Base-by-base conservation (phyloP, 2,888 invertebrate genomes). In the Trissonchulus latispiculum region DNA sequence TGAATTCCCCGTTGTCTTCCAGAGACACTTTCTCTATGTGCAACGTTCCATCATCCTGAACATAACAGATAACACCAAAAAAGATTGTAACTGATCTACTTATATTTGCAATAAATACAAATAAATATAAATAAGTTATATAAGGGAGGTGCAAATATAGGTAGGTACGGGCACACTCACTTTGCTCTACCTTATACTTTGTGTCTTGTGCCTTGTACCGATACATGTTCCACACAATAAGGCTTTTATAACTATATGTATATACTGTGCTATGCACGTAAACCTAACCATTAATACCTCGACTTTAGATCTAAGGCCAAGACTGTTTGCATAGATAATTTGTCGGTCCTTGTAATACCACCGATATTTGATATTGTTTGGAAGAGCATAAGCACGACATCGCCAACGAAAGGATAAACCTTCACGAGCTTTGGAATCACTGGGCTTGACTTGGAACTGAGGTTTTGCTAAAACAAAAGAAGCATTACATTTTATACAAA, bases 391-490 rank as follows among this genome's bases (percentile, higher is more conserved):
- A 3, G 80, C 81, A 36, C 78, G 77, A 69, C 81, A 81, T 33
- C 78, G 77, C 80, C 81, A 81, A 61, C 77, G 78, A 8, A 81
- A 77, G 69, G 77, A 77, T 1, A 77, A 75, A 3, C 81, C 81
- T 69, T 78, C 81, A 23, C 78, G 74, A 1, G 80, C 80, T 1
- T 80, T 80, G 66, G 78, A 79, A 75, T 81, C 80, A 32, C 74
- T 37, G 1, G 79, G 78, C 1, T 76, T 72, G 36, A 76, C 73
- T 36, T 79, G 78, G 31, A 79, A 73, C 8, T 72, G 71, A 8
- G 78, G 76, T 0, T 76, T 64, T 72, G 76, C 79, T 80, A 67
- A 66, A 76, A 74, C 48, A 35, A 15, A 23, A 32, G 36, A 2
- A 68, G 48, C 23, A 8, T 48, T 48, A 48, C n/a, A n/a, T n/a